Conservation (phyloP, 2,888 invertebrate genomes). For the Strigamia maritima region DNA sequence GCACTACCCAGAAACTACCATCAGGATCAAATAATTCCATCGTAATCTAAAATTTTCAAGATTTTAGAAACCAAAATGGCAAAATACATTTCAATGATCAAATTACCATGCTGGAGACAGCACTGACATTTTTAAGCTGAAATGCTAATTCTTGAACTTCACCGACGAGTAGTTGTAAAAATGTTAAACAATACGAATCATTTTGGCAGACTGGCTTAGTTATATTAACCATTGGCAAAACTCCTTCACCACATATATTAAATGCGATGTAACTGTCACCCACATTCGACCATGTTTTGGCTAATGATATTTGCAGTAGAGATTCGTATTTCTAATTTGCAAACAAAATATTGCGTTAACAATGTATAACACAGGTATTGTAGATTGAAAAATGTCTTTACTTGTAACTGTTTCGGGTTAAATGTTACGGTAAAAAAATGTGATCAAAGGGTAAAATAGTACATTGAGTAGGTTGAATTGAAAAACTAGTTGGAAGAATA, state of each 20-base stretch:
- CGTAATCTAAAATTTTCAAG: background rate
- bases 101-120: background rate
- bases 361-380: background rate
- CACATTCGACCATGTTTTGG: background rate
- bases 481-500: background rate
- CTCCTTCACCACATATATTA: background rate
- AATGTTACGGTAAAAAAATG: background rate
- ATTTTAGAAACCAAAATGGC: background rate
- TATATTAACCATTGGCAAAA: background rate
- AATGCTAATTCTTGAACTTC: background rate
- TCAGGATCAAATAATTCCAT: background rate
- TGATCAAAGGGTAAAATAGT: background rate
- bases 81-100: background rate
- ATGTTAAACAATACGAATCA: background rate
- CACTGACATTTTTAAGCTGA: background rate
- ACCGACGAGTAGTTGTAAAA: background rate
- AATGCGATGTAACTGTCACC: background rate
- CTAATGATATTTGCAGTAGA: background rate
- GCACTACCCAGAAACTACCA: background rate
- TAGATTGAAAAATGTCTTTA: background rate
- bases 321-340: constrained; percentile 7
- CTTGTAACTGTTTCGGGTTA: background rate
- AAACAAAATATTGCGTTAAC: background rate
- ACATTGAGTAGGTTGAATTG: background rate
- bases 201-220: background rate